A percentile compares a stretch with the other conserved stretches of the same genome.
These are phyloP conservation scores for Plagodis dolabraria DNA, from an alignment of 2,888 invertebrate species.

Conservation along the genomic window DNA sequence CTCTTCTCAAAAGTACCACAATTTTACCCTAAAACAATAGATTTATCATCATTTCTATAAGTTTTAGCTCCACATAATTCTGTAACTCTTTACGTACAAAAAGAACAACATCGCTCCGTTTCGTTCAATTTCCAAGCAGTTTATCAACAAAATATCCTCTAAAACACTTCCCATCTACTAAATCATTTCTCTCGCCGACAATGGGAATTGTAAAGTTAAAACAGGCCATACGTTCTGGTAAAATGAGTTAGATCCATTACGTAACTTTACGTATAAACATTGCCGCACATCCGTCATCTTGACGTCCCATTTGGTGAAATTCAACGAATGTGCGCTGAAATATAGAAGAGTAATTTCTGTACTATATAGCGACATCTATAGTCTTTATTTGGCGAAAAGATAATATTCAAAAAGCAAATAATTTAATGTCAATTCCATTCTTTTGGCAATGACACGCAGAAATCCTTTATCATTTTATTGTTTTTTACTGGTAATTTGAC, in stretches of 20 bases:
- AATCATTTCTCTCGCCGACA: background rate
- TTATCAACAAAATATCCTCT: background rate
- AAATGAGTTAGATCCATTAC: slow-evolving; percentile 17
- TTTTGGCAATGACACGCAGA: no score
- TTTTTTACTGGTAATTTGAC: no score
- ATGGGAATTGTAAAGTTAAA: slow-evolving; percentile 8
- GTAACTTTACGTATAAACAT: slow-evolving; percentile 21
- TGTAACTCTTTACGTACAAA: no score
- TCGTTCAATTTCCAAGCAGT: background rate
- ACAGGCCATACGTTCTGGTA: slow-evolving; percentile 10
- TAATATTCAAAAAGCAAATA: no score
- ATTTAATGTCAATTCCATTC: no score
- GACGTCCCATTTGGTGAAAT: slow-evolving; percentile 25
- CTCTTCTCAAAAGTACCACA: no score
- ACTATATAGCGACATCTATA: background rate
- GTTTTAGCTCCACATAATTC: no score
- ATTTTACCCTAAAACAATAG: no score
- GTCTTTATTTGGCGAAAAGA: no score
- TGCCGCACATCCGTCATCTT: slow-evolving; percentile 23
- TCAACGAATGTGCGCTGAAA: slow-evolving; percentile 17
- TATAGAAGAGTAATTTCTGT: background rate
- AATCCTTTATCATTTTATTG: no score
- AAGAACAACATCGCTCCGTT: background rate
- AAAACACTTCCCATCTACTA: slow-evolving; percentile 1
- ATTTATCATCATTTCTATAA: no score